Conservation (phyloP, 2,797 vertebrate species). For the Parauchenoglanis ngamensis region DNA sequence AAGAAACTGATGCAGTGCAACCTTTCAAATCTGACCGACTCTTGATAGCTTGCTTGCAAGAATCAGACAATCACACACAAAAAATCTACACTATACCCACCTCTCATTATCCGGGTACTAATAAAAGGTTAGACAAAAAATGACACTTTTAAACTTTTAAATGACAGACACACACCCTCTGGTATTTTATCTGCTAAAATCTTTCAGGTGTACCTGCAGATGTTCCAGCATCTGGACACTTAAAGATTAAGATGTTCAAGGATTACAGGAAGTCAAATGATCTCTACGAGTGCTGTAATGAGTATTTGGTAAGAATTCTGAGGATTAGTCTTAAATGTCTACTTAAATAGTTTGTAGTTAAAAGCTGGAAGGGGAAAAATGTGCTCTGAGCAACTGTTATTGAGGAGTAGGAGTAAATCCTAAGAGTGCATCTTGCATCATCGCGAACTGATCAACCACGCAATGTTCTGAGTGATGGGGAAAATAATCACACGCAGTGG, state of each 20-base stretch:
- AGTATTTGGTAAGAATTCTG: neutral
- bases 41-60: neutral
- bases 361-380: neutral
- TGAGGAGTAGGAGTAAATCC: slow-evolving; percentile 15
- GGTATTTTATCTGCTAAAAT: neutral
- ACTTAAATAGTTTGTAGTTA: neutral
- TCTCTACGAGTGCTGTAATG: neutral
- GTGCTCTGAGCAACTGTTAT: neutral
- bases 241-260: neutral
- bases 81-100: no score
- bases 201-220: neutral
- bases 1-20: neutral
- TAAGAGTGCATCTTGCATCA: neutral
- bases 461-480: neutral
- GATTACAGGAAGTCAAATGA: neutral
- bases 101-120: neutral
- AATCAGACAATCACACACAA: neutral
- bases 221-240: neutral
- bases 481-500: neutral
- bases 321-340: neutral
- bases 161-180: neutral
- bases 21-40: neutral
- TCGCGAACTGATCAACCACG: slow-evolving; percentile 1
- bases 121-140: neutral
- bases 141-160: neutral